Conservation (phyloP, 64 coral and sea anemone genomes). For the Astreopora myriophthalma region DNA sequence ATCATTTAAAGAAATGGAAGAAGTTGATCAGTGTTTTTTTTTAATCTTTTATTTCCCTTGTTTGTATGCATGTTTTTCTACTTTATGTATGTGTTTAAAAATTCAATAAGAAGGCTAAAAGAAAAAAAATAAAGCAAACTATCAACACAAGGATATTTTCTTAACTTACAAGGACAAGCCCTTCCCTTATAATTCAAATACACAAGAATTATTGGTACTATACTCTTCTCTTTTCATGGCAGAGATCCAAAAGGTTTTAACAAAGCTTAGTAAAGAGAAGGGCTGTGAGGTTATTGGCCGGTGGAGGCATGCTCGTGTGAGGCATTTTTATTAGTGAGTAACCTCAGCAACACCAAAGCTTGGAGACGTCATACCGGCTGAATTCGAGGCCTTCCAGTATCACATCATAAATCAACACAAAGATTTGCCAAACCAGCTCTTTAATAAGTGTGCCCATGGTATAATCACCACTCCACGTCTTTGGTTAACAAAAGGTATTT, state of each 20-base stretch:
- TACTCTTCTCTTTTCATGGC: neutral
- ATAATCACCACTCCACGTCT: neutral
- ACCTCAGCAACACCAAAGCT: slow-evolving; percentile 29
- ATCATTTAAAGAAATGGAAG: too few relatives aligned
- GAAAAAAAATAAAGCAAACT: neutral
- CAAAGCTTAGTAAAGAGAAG: slow-evolving; percentile 58
- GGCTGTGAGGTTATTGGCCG: slow-evolving; percentile 38
- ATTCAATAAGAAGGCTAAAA: too few relatives aligned
- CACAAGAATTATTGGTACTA: neutral
- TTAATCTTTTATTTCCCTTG: too few relatives aligned
- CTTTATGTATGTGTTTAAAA: too few relatives aligned
- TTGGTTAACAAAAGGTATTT: slow-evolving; percentile 56
- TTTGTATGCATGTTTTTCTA: too few relatives aligned
- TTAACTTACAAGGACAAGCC: neutral
- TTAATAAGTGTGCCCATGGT: slow-evolving; percentile 56
- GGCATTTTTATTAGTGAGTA: slow-evolving; percentile 68
- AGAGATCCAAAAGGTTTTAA: slow-evolving; percentile 35
- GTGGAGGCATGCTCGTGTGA: slow-evolving; percentile 67
- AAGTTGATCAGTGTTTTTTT: too few relatives aligned
- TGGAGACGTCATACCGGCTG: slow-evolving; percentile 38
- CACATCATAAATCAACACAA: slow-evolving; percentile 25
- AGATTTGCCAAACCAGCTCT: slow-evolving; percentile 49
- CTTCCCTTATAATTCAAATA: neutral
- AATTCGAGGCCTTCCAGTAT: slow-evolving; percentile 49
- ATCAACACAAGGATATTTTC: neutral